These are phyloP conservation scores for Montipora foliosa DNA, from an alignment of 64 coral and sea anemone species.

Conservation along the genomic window DNA sequence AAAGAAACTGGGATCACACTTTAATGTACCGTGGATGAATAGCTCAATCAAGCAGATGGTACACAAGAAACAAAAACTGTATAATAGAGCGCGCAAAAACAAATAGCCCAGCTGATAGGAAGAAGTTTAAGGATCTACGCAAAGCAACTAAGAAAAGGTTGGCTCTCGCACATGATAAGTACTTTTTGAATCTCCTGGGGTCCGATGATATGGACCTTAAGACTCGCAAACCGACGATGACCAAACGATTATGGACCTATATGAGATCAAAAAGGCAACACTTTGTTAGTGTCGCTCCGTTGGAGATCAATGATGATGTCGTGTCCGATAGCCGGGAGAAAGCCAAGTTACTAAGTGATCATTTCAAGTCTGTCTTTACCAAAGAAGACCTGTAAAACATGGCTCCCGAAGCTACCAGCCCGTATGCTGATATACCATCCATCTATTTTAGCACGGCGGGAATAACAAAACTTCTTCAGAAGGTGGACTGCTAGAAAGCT, in stretches of 20 bases:
- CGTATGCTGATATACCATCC: slow-evolving; percentile 14
- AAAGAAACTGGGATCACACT: too few relatives aligned
- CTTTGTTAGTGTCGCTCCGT: slow-evolving; percentile 24
- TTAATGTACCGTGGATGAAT: too few relatives aligned
- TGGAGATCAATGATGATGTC: slow-evolving; percentile 15
- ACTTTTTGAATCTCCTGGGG: neutral
- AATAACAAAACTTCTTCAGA: slow-evolving; percentile 51
- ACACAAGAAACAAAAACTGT: too few relatives aligned
- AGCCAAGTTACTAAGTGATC: slow-evolving; percentile 23
- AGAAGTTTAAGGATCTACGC: too few relatives aligned
- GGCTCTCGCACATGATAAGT: too few relatives aligned
- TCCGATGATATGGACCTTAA: slow-evolving; percentile 11
- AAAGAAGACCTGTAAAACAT: slow-evolving; percentile 8
- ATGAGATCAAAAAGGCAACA: slow-evolving; percentile 38
- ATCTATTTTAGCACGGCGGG: slow-evolving; percentile 27
- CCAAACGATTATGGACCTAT: slow-evolving; percentile 61
- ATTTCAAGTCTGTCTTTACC: slow-evolving; percentile 53
- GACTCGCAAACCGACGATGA: slow-evolving; percentile 2
- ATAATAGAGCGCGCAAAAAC: too few relatives aligned
- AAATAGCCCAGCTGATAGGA: too few relatives aligned
- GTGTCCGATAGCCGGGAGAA: slow-evolving; percentile 25
- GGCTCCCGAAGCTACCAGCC: slow-evolving; percentile 29
- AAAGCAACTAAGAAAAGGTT: too few relatives aligned
- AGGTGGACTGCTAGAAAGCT: neutral
- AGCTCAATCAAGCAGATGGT: too few relatives aligned